Conservation (phyloP, 2,888 invertebrate genomes). For the Tetropium fuscum region DNA sequence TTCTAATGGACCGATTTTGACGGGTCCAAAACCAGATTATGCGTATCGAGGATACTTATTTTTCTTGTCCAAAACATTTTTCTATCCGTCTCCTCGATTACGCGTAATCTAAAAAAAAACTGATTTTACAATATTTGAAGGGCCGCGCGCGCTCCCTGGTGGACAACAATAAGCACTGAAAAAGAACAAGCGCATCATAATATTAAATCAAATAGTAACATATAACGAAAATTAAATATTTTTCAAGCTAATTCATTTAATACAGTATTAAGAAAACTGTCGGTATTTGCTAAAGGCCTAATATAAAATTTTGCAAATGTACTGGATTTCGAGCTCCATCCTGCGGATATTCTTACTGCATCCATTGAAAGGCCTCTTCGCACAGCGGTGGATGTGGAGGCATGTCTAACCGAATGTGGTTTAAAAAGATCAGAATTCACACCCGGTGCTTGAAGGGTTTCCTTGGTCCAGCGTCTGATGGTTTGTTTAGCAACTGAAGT, state of each 20-base stretch:
- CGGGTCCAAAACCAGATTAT: too few species aligned
- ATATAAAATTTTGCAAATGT: conserved; percentile 4
- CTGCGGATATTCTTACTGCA: conserved; percentile 37
- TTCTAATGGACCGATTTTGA: too few species aligned
- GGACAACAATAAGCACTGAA: too few species aligned
- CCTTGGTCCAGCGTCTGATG: conserved; percentile 41
- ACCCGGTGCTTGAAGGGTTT: conserved; percentile 20
- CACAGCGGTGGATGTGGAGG: conserved; percentile 29
- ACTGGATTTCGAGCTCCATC: conserved; percentile 25
- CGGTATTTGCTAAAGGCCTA: background rate
- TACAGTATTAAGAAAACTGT: background rate
- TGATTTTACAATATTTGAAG: too few species aligned
- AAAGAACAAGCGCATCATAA: too few species aligned
- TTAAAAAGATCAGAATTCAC: conserved; percentile 27
- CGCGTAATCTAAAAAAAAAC: too few species aligned
- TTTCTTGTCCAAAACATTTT: too few species aligned
- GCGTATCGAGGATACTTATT: too few species aligned
- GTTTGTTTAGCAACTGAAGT: conserved; percentile 39
- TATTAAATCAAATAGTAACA: too few species aligned
- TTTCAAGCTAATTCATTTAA: background rate
- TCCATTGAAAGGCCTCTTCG: conserved; percentile 37
- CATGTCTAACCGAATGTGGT: conserved; percentile 41
- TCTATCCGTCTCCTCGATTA: too few species aligned
- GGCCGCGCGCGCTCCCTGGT: too few species aligned
- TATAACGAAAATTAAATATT: too few species aligned